phyloP scores from a whole-genome alignment of 2,888 invertebrate species.

The Calameuta pallipes region DNA sequence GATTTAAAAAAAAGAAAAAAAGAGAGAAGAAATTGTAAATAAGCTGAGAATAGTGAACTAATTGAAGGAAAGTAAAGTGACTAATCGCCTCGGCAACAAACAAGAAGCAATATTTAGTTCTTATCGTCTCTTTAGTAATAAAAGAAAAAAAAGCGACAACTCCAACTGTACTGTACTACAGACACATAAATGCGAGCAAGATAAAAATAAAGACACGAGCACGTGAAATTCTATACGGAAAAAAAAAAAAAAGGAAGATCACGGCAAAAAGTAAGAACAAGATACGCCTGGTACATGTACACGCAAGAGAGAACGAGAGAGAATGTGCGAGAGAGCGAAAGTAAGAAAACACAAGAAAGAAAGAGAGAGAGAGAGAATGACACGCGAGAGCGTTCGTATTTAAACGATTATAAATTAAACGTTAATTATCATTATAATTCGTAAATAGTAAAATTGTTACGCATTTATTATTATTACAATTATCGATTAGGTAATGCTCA shows the following conservation, averaged over 20 bases:
- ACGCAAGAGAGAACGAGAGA: conserved; percentile 29
- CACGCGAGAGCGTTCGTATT: conserved; percentile 59
- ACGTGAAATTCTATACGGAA: conserved; percentile 30
- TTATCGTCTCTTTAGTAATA: conserved; percentile 56
- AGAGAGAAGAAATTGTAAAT: conserved; percentile 29
- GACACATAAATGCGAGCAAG: neutral
- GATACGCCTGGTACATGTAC: conserved; percentile 49
- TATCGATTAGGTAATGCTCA: conserved; percentile 67
- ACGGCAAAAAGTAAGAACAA: neutral
- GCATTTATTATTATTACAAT: conserved; percentile 66
- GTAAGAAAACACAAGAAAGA: too few relatives aligned
- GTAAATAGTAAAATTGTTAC: conserved; percentile 64
- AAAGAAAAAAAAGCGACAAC: conserved; percentile 17
- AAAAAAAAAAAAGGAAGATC: neutral
- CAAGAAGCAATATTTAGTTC: conserved; percentile 65
- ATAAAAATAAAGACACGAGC: conserved; percentile 22
- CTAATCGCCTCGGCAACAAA: conserved; percentile 51
- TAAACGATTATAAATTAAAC: conserved; percentile 65
- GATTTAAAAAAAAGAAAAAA: neutral
- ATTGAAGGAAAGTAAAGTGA: conserved; percentile 45
- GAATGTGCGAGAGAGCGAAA: too few relatives aligned
- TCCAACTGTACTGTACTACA: conserved; percentile 15
- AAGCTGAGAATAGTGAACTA: conserved; percentile 53
- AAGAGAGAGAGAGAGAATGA: conserved; percentile 10
- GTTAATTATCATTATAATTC: conserved; percentile 65